These are phyloP conservation scores for Bombus cullumanus DNA, from an alignment of 1,140 invertebrate genomes.

Conservation along the genomic window DNA sequence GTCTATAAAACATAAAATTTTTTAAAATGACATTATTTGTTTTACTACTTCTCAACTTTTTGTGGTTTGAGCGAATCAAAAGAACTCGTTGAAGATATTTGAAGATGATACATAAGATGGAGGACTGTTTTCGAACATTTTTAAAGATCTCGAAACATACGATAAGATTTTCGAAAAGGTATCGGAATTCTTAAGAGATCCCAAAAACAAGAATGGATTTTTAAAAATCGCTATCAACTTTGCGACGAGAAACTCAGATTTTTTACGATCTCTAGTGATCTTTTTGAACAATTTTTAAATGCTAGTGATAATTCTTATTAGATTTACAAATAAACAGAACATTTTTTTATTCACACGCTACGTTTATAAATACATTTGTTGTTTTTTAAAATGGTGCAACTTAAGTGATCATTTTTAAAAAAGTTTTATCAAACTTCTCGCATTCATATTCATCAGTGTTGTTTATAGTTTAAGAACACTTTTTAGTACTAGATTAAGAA, in stretches of 20 bases:
- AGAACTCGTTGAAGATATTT: neutral
- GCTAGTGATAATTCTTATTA: neutral
- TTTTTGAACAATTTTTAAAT: constrained; percentile 6
- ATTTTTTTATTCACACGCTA: neutral
- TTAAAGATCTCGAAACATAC: neutral
- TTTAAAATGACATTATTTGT: too few species aligned
- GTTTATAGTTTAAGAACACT: neutral
- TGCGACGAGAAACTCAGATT: neutral
- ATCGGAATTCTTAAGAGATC: neutral
- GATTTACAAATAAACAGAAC: neutral
- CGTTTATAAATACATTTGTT: neutral
- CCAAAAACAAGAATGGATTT: neutral
- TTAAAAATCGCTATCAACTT: neutral
- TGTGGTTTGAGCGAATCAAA: neutral
- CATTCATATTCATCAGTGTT: neutral
- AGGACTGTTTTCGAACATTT: neutral
- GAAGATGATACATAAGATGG: neutral
- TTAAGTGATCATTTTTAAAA: neutral
- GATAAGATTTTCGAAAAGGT: neutral
- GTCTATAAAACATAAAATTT: too few species aligned
- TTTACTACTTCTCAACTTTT: neutral
- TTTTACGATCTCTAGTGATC: constrained; percentile 12
- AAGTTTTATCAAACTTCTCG: neutral
- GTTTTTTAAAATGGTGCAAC: constrained; percentile 18
- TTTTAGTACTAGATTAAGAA: too few species aligned